Base-by-base conservation (phyloP, 2,888 invertebrate genomes). In the Philaethria dido region DNA sequence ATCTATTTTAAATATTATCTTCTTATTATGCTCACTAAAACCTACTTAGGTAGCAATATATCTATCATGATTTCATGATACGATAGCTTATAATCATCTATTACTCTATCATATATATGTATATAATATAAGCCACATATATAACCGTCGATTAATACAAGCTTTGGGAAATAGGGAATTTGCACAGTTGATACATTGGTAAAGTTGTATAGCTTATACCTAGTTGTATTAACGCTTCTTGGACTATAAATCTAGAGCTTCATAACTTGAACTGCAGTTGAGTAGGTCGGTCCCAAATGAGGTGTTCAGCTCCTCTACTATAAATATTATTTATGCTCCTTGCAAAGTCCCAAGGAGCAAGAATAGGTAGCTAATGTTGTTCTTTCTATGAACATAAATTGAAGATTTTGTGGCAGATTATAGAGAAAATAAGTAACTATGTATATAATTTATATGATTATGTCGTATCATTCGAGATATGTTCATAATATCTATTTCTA, bases 321-420 rank as follows among this genome's bases (percentile, higher is more conserved):
- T 81, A 82, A 83, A 85, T 80, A 81, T 80, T 82, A 84, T 85
- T 85, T 85, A 83, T 78, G 74, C 80, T 74, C 69, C 69, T 72
- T 71, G 72, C 72, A 66, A 75, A 75, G 47, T 73, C 73, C 72
- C 73, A 54, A 73, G 76, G 75, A 78, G 76, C 78, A 77, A 70
- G 70, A 75, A 78, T 62, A 70, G 33, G 33, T 33, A 33, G 44
- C 59, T 62, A 64, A 47, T 29, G 57, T 62, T 62, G n/a, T 65
- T 59, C 50, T 57, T 70, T 64, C 25, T 44, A 59, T 62, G 68
- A 70, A 68, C 68, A 62, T 60, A 59, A 62, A 67, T 45, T 65
- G 29, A 36, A 25, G 55, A 36, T 44, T 60, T 61, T 57, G 48
- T 67, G 66, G 66, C 63, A 60, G 45, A 33, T 47, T 54, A 14